Base-by-base conservation (phyloP, 2,797 vertebrate genomes). In the Sebastiscus albofasciatus region DNA sequence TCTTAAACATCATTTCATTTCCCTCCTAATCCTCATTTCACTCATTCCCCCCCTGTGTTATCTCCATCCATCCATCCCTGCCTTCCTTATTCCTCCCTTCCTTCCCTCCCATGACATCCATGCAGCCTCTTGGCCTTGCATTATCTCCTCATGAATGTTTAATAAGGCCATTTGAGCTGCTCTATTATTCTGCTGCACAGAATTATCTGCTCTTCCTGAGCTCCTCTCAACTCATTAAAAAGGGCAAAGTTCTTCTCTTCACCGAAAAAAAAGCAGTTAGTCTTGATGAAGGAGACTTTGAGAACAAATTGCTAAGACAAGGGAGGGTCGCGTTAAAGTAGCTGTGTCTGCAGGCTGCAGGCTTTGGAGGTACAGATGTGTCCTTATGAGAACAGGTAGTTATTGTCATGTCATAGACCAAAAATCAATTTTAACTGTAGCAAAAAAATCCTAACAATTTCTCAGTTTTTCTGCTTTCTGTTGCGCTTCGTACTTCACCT, bases 101-200 rank as follows among this genome's bases (percentile, higher is more conserved):
- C 55, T 62, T n/a, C 72, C 9, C 65, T 74, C 73, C 75, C 61
- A 29, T 90, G 83, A 75, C 72, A 76, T 85, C 81, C 66, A 39
- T 29, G 66, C 52, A 86, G 71, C 85, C 84, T 78, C 76, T 72
- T 79, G 82, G 84, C 64, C 81, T 73, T 76, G 81, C 85, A 88
- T 93, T 92, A 95, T 94, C 91, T 85, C 56, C 82, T 94, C 88
- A 93, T 95, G 84, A 94, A 96, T 95, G 78, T 95, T 96, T 95
- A 91, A 96, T 92, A 74, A 89, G 81, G 70, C 90, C 87, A 94
- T 94, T 93, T 91, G 86, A 90, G 89, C 87, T 88, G 72, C 88
- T 94, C 87, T 79, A 87, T 93, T 93, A 94, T 94, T 92, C 90
- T 77, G 82, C 82, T 72, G 70, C 77, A 73, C 77, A 82, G 80